Conservation (phyloP, 2,797 vertebrate species). For the Sebastes diaconus region DNA sequence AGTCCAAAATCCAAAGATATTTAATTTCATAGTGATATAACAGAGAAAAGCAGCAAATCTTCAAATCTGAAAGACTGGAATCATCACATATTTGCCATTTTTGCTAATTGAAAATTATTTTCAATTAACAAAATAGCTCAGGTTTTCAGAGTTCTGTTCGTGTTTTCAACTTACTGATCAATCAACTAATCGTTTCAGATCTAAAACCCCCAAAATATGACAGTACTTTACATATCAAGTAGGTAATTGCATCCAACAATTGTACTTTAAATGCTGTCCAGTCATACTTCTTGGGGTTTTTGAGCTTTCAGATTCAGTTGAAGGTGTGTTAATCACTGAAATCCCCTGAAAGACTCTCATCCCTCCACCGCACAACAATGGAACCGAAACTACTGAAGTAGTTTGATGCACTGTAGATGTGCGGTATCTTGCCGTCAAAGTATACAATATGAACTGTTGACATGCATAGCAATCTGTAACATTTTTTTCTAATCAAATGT, state of each 20-base stretch:
- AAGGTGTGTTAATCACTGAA: not conserved
- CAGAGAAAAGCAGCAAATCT: not conserved
- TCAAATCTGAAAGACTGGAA: not conserved
- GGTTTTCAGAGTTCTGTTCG: no score
- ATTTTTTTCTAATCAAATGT: not conserved
- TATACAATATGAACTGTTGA: not conserved
- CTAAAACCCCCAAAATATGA: not conserved
- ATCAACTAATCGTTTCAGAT: not conserved
- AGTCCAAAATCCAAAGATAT: not conserved
- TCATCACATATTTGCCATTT: not conserved
- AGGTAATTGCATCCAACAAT: not conserved
- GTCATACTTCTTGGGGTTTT: not conserved
- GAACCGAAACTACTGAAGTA: not conserved
- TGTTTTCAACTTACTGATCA: not conserved
- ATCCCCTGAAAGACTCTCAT: slow-evolving; percentile 4
- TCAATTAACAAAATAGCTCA: no score
- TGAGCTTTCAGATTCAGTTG: not conserved
- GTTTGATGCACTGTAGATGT: not conserved
- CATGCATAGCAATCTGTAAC: not conserved
- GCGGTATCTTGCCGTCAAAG: not conserved
- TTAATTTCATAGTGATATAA: not conserved
- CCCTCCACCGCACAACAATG: not conserved
- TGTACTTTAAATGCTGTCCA: not conserved
- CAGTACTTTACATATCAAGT: not conserved
- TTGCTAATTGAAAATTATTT: not conserved